Evolutionary conservation across 2,888 invertebrate genomes (phyloP).

Genomic region (Zootermopsis nevadensis): DNA sequence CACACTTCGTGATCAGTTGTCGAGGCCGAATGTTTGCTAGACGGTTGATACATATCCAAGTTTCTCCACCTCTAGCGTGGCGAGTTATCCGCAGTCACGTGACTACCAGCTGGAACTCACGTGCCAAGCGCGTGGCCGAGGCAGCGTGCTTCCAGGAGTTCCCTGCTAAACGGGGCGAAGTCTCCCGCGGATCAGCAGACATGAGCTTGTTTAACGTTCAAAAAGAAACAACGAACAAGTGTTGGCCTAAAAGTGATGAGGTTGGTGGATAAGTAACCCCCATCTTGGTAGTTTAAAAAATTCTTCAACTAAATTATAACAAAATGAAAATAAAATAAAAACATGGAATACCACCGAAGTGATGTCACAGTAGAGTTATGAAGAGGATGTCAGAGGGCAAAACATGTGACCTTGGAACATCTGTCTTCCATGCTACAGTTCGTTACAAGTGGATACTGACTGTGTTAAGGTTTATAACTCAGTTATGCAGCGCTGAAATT

Average conservation of each 20-base stretch:
- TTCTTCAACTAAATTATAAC: neutral
- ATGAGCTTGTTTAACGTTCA: neutral
- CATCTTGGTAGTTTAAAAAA: neutral
- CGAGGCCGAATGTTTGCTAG: neutral
- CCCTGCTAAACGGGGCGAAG: slow-evolving; percentile 15
- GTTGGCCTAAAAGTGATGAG: neutral
- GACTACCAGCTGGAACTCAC: slow-evolving; percentile 13
- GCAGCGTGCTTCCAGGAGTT: neutral
- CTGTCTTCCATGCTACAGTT: neutral
- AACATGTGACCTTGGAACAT: neutral
- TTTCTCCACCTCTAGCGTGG: neutral
- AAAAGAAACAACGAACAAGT: neutral
- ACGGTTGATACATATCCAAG: neutral
- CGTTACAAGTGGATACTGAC: neutral
- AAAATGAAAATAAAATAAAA: neutral
- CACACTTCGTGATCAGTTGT: too few species aligned
- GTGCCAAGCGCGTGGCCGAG: slow-evolving; percentile 11
- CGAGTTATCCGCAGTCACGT: neutral
- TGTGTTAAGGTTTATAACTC: neutral
- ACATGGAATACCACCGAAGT: neutral
- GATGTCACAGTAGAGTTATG: neutral
- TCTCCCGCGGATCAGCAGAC: neutral
- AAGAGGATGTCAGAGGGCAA: neutral
- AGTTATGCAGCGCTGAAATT: neutral
- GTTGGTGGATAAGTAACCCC: neutral